Evolutionary conservation across 2,888 invertebrate genomes (phyloP).

Genomic region (Flabesymbios commensalis): DNA sequence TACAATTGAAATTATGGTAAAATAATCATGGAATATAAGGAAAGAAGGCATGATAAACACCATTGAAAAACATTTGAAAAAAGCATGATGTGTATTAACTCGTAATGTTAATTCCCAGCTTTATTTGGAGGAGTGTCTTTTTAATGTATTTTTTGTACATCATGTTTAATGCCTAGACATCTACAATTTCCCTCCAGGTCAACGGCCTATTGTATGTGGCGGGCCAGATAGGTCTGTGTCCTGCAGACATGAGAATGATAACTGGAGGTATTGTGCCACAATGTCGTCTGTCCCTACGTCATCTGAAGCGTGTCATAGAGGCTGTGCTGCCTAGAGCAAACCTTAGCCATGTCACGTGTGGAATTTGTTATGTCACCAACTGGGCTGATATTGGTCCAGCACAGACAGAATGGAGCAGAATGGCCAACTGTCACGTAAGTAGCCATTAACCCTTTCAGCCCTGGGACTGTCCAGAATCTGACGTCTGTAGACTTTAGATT

Average conservation of each 20-base stretch:
- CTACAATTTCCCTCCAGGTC: constrained; percentile 50
- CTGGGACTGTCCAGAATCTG: no score
- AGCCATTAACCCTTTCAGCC: no score
- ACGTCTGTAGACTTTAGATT: no score
- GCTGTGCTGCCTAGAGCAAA: constrained; percentile 74
- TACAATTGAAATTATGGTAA: no score
- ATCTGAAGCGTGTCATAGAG: constrained; percentile 79
- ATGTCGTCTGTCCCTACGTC: constrained; percentile 80
- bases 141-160: no score
- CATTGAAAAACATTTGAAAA: no score
- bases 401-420: constrained; percentile 80
- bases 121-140: background rate
- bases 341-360: constrained; percentile 80
- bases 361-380: constrained; percentile 84
- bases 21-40: no score
- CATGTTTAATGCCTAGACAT: background rate
- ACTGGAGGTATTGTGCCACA: constrained; percentile 76
- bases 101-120: no score
- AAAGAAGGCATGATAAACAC: no score
- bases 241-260: constrained; percentile 76
- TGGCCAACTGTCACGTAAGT: no score
- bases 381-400: constrained; percentile 74
- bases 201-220: constrained; percentile 84
- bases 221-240: constrained; percentile 89
- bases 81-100: no score